These are phyloP conservation scores for Cichlasoma orientale DNA, from an alignment of 2,797 vertebrate genomes.

Conservation along the genomic window DNA sequence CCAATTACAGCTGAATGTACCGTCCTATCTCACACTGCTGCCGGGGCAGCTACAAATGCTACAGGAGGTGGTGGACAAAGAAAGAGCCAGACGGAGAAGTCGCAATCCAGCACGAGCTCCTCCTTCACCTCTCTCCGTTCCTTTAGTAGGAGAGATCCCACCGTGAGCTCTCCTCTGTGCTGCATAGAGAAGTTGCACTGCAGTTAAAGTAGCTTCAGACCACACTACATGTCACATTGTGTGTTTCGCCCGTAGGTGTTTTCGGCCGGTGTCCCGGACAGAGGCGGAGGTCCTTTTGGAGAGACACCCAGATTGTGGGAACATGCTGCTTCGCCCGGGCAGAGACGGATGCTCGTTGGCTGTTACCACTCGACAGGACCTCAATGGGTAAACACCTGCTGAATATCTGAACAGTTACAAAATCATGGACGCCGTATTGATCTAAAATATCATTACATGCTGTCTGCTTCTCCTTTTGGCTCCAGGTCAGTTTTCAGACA, in stretches of 20 bases:
- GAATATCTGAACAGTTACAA: slow-evolving; percentile 3
- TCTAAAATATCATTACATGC: background rate
- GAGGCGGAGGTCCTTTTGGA: slow-evolving; percentile 89
- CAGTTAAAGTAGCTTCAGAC: background rate
- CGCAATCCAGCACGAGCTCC: slow-evolving; percentile 78
- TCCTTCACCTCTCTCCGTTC: slow-evolving; percentile 82
- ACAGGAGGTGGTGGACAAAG: slow-evolving; percentile 85
- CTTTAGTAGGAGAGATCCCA: slow-evolving; percentile 82
- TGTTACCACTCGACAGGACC: slow-evolving; percentile 84
- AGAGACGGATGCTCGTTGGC: slow-evolving; percentile 82
- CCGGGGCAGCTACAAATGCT: slow-evolving; percentile 89
- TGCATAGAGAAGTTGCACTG: background rate
- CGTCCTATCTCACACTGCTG: slow-evolving; percentile 82
- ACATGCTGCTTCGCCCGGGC: slow-evolving; percentile 86
- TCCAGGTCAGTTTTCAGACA: slow-evolving; percentile 83
- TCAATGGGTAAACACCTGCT: slow-evolving; percentile 78
- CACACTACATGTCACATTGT: background rate
- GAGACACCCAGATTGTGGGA: slow-evolving; percentile 84
- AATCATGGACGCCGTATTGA: background rate
- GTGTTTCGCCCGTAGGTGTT: slow-evolving; percentile 80
- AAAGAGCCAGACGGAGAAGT: slow-evolving; percentile 78
- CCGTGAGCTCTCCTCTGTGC: slow-evolving; percentile 71
- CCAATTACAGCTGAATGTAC: slow-evolving; percentile 82
- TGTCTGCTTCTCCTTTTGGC: background rate
- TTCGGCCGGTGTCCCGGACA: slow-evolving; percentile 83